Conservation (phyloP, 2,797 vertebrate genomes). For the Masticophis lateralis region DNA sequence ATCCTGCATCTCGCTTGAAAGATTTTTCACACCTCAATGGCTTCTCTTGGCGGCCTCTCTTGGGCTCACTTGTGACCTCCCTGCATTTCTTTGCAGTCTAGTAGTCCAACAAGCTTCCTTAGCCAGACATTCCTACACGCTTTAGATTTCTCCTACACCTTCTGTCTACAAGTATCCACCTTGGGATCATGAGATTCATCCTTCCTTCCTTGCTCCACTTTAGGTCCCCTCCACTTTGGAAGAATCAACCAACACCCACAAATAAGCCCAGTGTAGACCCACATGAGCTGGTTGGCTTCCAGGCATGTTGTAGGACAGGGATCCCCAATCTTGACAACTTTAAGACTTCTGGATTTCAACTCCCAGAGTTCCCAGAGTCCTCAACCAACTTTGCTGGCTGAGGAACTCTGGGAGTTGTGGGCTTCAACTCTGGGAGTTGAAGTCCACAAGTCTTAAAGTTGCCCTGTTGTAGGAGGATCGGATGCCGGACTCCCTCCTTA, state of each 20-base stretch:
- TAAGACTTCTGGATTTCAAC: too few relatives aligned
- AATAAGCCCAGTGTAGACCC: not conserved
- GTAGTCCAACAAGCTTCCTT: not conserved
- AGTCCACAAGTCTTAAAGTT: too few relatives aligned
- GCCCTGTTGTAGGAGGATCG: too few relatives aligned
- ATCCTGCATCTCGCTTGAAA: not conserved
- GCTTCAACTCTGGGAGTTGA: too few relatives aligned
- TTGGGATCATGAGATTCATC: too few relatives aligned
- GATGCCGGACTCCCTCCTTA: not conserved
- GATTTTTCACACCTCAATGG: not conserved
- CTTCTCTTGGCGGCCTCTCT: not conserved
- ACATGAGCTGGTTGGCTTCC: not conserved
- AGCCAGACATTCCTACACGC: too few relatives aligned
- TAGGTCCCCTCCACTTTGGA: not conserved
- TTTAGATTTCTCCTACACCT: not conserved
- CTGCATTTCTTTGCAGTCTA: not conserved
- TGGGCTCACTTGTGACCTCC: not conserved
- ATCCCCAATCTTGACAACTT: too few relatives aligned
- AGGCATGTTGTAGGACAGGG: not conserved
- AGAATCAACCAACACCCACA: not conserved
- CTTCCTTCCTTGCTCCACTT: too few relatives aligned
- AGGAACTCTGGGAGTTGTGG: too few relatives aligned
- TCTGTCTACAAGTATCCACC: not conserved
- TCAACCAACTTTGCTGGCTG: too few relatives aligned
- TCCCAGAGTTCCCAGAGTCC: too few relatives aligned